Evolutionary conservation across 1,140 invertebrate species (phyloP).

Genomic region (Drosophila melanogaster): DNA sequence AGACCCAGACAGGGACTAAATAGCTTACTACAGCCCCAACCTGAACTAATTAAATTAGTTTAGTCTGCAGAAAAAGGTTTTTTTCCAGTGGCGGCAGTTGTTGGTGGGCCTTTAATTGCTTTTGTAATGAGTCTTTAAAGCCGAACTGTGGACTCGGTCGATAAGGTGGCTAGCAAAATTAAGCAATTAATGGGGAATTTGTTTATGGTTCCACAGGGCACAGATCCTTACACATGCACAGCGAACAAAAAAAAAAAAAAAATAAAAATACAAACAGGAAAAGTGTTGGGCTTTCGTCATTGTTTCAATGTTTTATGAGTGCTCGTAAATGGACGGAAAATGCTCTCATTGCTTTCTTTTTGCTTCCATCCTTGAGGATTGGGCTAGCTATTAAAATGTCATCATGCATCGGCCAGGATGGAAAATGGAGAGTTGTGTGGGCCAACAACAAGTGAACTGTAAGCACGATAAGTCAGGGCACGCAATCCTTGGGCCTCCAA

Average conservation of each 20-base stretch:
- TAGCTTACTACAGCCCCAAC: conserved; percentile 17
- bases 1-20: conserved; percentile 30
- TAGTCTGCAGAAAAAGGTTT: conserved; percentile 56
- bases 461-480: conserved; percentile 56
- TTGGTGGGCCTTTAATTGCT: conserved; percentile 59
- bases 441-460: conserved; percentile 26
- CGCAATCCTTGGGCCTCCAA: conserved; percentile 44
- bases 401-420: conserved; percentile 37
- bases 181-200: conserved; percentile 73
- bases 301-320: conserved; percentile 69
- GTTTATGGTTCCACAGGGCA: conserved; percentile 36
- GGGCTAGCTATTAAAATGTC: conserved; percentile 74
- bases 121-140: conserved; percentile 45
- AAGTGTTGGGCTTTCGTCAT: conserved; percentile 59
- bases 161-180: conserved; percentile 43
- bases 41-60: conserved; percentile 74
- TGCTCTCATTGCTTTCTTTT: conserved; percentile 63
- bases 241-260: conserved; percentile 1
- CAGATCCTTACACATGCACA: neutral
- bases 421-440: neutral
- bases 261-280: conserved; percentile 19
- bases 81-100: conserved; percentile 25
- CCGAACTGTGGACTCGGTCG: conserved; percentile 12
- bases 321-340: conserved; percentile 69
- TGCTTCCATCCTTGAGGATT: conserved; percentile 29